phyloP scores from a whole-genome alignment of 2,113 vertebrate species.

The Acanthisitta chloris region DNA sequence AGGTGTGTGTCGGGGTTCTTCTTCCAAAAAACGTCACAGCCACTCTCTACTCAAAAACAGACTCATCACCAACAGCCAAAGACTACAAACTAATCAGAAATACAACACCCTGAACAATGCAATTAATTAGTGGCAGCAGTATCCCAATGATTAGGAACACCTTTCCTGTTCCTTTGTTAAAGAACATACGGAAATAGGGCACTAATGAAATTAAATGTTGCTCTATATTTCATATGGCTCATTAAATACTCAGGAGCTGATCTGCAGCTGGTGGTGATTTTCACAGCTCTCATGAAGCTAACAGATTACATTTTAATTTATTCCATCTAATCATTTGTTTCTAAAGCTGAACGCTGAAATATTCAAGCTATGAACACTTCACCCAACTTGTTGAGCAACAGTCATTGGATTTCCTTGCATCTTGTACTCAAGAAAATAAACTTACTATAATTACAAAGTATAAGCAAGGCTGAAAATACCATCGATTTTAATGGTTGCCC shows the following conservation, averaged over 20 bases:
- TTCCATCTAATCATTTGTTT: not conserved
- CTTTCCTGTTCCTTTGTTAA: not conserved
- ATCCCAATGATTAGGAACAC: not conserved
- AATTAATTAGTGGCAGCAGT: not conserved
- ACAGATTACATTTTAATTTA: not conserved
- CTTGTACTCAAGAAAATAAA: not conserved
- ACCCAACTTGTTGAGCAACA: not conserved
- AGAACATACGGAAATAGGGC: not conserved
- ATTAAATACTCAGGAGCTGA: not conserved
- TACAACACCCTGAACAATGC: not conserved
- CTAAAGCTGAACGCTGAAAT: not conserved
- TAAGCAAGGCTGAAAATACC: not conserved
- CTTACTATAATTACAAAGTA: not conserved
- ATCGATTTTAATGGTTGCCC: not conserved
- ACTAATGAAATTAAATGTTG: not conserved
- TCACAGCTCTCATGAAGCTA: not conserved
- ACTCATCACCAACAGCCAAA: not conserved
- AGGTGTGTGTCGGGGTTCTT: constrained; percentile 71
- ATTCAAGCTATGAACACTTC: not conserved
- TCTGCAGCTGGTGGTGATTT: not conserved
- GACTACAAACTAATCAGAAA: not conserved
- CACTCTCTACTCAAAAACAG: constrained; percentile 60
- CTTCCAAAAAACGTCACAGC: constrained; percentile 85
- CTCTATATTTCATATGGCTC: not conserved
- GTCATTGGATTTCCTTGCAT: not conserved